These are phyloP conservation scores for Cerceris ruficornis DNA, from an alignment of 2,888 invertebrate species.

Conservation along the genomic window DNA sequence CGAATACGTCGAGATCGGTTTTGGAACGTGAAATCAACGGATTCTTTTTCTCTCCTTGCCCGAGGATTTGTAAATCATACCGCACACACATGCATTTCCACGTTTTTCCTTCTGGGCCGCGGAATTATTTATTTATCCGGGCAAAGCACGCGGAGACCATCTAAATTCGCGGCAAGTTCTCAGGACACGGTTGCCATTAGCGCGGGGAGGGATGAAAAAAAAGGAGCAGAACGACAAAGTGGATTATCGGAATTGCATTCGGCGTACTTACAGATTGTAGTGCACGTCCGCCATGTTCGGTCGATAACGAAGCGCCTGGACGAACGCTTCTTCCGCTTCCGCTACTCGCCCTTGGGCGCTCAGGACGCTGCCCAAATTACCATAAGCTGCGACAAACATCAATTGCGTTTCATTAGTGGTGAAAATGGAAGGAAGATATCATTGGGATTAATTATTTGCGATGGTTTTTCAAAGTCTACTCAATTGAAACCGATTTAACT, in stretches of 20 bases:
- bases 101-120: background rate
- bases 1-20: too few species aligned
- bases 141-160: background rate
- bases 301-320: slow-evolving; percentile 93
- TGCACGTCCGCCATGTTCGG: slow-evolving; percentile 99
- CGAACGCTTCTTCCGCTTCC: slow-evolving; percentile 96
- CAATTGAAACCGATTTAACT: too few species aligned
- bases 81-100: background rate
- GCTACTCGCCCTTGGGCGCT: slow-evolving; percentile 92
- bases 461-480: too few species aligned
- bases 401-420: slow-evolving; percentile 12
- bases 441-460: too few species aligned
- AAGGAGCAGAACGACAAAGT: slow-evolving; percentile 28
- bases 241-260: slow-evolving; percentile 52
- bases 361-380: slow-evolving; percentile 97
- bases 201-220: slow-evolving; percentile 13
- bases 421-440: too few species aligned
- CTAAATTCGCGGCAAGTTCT: slow-evolving; percentile 5
- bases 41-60: background rate
- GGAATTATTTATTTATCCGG: background rate
- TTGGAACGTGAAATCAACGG: too few species aligned
- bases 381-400: slow-evolving; percentile 89
- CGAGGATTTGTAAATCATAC: background rate
- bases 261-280: slow-evolving; percentile 96
- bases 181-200: slow-evolving; percentile 21